Percentiles rank a stretch among this genome's conserved stretches.
Evolutionary conservation across 1,140 invertebrate genomes (phyloP).

Genomic region (Ephestia elutella): DNA sequence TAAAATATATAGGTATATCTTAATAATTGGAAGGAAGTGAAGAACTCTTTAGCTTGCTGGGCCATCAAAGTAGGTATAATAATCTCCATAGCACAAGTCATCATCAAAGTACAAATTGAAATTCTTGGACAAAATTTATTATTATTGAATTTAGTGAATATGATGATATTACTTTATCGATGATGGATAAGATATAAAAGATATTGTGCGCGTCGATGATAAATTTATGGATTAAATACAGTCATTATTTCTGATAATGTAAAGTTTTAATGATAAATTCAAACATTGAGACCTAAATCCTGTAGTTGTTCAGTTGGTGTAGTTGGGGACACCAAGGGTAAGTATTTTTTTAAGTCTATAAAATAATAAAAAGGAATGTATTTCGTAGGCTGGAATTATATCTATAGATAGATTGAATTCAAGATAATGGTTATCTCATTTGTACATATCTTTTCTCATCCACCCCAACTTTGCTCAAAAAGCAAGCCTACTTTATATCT

Average conservation of each 20-base stretch:
- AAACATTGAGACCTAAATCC: neutral
- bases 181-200: neutral
- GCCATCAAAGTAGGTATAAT: too few species aligned
- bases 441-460: too few species aligned
- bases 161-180: constrained; percentile 1
- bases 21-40: too few species aligned
- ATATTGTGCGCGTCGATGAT: constrained; percentile 16
- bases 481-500: too few species aligned
- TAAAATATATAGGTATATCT: too few species aligned
- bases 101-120: neutral
- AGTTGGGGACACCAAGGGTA: constrained; percentile 44
- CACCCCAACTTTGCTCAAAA: too few species aligned
- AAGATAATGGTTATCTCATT: too few species aligned
- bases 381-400: too few species aligned
- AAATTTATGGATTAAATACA: constrained; percentile 18
- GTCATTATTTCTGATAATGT: constrained; percentile 24
- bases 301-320: constrained; percentile 31
- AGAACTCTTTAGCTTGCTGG: too few species aligned
- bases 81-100: neutral
- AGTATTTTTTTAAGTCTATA: constrained; percentile 17
- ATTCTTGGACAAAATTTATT: neutral
- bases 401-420: too few species aligned
- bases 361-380: neutral
- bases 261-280: constrained; percentile 32
- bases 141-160: neutral